Evolutionary conservation across 2,113 vertebrate species (phyloP).

Genomic region (Ardeotis arabs): DNA sequence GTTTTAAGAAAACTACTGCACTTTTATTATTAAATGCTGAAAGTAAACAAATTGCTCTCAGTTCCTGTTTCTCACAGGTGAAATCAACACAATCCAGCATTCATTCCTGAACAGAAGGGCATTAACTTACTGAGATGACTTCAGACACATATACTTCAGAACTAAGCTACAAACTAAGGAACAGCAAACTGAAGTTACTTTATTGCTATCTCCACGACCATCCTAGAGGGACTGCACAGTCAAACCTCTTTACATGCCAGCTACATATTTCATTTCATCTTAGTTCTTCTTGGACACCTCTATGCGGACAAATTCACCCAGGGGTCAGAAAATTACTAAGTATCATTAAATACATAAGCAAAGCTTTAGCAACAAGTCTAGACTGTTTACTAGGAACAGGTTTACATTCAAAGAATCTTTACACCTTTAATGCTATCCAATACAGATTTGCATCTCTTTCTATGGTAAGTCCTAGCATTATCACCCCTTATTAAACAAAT

Average conservation of each 20-base stretch:
- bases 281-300: not conserved
- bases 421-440: not conserved
- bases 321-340: not conserved
- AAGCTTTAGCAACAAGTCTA: not conserved
- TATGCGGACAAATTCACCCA: not conserved
- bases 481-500: not conserved
- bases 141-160: not conserved
- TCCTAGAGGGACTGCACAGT: not conserved
- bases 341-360: not conserved
- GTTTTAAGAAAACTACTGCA: not conserved
- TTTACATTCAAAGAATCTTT: not conserved
- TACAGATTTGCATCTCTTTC: not conserved
- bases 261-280: not conserved
- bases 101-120: not conserved
- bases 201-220: not conserved
- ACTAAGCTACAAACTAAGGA: not conserved
- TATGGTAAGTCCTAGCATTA: rapidly evolving
- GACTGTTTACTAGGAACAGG: not conserved
- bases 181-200: not conserved
- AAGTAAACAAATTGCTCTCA: not conserved
- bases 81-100: not conserved
- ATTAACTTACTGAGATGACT: not conserved
- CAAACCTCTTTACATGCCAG: not conserved
- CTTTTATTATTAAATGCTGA: not conserved
- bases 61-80: not conserved